Evolutionary conservation across 2,113 vertebrate genomes (phyloP), one percentile per base, ranked within the genome.

Genomic region (Nipponia nippon): DNA sequence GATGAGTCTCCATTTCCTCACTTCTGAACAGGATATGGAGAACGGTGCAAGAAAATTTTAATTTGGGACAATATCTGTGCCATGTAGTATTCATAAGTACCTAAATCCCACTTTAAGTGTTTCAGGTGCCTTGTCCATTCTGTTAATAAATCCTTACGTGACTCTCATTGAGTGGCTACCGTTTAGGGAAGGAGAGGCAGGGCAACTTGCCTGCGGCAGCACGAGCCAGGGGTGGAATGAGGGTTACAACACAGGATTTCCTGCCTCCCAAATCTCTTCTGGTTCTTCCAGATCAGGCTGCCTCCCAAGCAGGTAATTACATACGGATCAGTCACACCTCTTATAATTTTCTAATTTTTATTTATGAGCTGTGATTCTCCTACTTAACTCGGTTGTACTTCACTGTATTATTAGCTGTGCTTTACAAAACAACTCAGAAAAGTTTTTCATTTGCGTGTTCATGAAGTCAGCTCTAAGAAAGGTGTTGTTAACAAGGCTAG

Each of bases 301-400:
- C 38, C 78, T 96, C 84, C 63, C 61, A 79, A 95, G 26, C 88
- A 91, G 72, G 55, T 95, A 97, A 96, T 96, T 90, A 89, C 34
- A 80, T 34, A n/a, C 26, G 26, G 76, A 89, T 91, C 89, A 77
- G 88, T 89, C 93, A 97, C 70, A 79, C 72, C 62, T 94, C 47
- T 92, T 73, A 61, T 69, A 93, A 87, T 93, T 94, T 89, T 44
- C 81, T 83, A 94, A 93, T 96, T 93, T 93, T 87, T 89, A 91
- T 94, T 97, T 94, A 93, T 44, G 73, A 95, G 71, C 61, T 58
- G 58, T 70, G 71, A 83, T 95, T 93, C 55, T 95, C 46, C 53
- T 77, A 49, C 70, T 92, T 93, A 80, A 81, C 53, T 77, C 55
- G 25, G 42, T 75, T 75, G 47, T 55, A 76, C 30, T 81, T 94